These are phyloP conservation scores for Synanthedon andrenaeformis DNA, from an alignment of 2,888 invertebrate species.

Conservation along the genomic window DNA sequence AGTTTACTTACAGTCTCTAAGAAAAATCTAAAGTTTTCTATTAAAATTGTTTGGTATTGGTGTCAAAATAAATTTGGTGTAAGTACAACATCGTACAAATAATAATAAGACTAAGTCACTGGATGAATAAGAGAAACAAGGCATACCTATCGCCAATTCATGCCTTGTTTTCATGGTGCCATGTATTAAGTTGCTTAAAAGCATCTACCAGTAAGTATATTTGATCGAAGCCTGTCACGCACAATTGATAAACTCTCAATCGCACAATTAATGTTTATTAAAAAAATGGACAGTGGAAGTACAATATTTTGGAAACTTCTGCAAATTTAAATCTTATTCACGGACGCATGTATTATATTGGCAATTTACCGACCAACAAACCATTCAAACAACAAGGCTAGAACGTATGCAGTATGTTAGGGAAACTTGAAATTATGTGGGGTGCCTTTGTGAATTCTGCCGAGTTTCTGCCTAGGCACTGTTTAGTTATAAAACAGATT, in stretches of 20 bases:
- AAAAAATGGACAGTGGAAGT: conserved; percentile 7
- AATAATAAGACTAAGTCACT: too few relatives aligned
- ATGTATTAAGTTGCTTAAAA: conserved; percentile 11
- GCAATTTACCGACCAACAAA: conserved; percentile 43
- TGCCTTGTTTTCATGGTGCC: too few relatives aligned
- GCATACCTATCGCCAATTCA: too few relatives aligned
- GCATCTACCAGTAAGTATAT: conserved; percentile 3
- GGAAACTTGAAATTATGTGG: conserved; percentile 27
- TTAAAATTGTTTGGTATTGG: too few relatives aligned
- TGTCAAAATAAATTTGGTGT: too few relatives aligned
- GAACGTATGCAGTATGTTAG: conserved; percentile 30
- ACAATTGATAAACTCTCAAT: background rate
- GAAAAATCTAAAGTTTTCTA: too few relatives aligned
- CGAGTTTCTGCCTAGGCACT: conserved; percentile 22
- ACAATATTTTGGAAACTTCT: conserved; percentile 15
- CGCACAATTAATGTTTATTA: background rate
- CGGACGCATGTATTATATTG: conserved; percentile 36
- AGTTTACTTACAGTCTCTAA: too few relatives aligned
- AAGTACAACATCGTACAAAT: too few relatives aligned
- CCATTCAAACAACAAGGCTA: conserved; percentile 30
- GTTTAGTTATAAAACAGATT: conserved; percentile 14
- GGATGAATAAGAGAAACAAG: too few relatives aligned
- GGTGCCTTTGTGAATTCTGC: conserved; percentile 35
- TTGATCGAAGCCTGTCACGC: background rate
- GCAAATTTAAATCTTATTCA: conserved; percentile 66